phyloP scores from a whole-genome alignment of 2,888 invertebrate genomes.

The Drosophila mayaguana region DNA sequence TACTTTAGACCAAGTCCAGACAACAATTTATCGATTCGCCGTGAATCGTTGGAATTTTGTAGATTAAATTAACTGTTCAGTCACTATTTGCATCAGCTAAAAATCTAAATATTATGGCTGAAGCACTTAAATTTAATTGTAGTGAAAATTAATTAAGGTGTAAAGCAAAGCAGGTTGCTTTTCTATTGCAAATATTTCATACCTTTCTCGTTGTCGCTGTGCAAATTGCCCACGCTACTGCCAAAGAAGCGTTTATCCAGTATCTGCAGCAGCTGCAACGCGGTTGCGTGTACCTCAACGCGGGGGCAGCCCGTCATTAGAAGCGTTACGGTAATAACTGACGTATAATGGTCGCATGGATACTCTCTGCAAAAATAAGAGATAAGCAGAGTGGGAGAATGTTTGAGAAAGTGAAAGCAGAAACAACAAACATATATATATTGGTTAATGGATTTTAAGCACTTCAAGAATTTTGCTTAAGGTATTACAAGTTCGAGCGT shows the following conservation, averaged over 20 bases:
- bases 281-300: slow-evolving; percentile 96
- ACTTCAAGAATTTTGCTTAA: slow-evolving; percentile 2
- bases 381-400: background rate
- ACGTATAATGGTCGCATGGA: slow-evolving; percentile 98
- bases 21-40: slow-evolving; percentile 7
- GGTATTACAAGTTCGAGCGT: background rate
- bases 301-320: slow-evolving; percentile 98
- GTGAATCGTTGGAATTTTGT: slow-evolving; percentile 1
- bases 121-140: background rate
- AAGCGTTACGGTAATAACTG: slow-evolving; percentile 98
- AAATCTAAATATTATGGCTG: background rate
- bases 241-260: slow-evolving; percentile 98
- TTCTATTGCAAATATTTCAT: slow-evolving; percentile 81
- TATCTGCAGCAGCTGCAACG: slow-evolving; percentile 96
- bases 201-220: slow-evolving; percentile 91
- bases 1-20: background rate
- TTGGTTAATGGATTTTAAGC: slow-evolving; percentile 10
- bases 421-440: slow-evolving; percentile 4
- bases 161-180: background rate
- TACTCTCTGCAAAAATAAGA: slow-evolving; percentile 90
- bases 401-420: slow-evolving; percentile 51
- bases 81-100: background rate
- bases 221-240: slow-evolving; percentile 87
- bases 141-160: slow-evolving; percentile 20
- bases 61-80: background rate